Conservation (phyloP, 2,888 invertebrate species). For the Lepeophtheirus nordmannii region DNA sequence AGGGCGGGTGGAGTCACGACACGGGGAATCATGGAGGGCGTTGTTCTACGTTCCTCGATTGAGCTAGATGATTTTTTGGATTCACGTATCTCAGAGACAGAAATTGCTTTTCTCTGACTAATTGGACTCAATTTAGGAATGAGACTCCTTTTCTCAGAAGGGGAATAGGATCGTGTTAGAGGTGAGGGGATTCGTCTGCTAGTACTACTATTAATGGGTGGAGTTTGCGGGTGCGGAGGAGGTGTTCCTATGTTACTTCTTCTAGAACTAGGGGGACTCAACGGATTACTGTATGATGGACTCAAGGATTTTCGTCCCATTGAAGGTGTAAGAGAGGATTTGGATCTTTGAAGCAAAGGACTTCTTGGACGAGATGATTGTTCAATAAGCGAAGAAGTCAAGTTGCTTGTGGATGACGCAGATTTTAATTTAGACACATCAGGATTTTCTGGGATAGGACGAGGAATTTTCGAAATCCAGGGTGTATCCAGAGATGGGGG, state of each 20-base stretch:
- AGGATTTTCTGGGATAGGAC: constrained; percentile 21
- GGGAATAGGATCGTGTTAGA: constrained; percentile 20
- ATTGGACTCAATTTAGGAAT: constrained; percentile 20
- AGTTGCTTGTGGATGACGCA: constrained; percentile 20
- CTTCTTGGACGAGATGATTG: constrained; percentile 1
- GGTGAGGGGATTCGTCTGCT: constrained; percentile 19
- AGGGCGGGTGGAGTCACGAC: constrained; percentile 24
- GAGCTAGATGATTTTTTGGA: constrained; percentile 8
- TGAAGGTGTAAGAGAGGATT: constrained; percentile 19
- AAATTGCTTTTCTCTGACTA: neutral
- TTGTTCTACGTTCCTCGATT: neutral
- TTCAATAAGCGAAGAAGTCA: neutral
- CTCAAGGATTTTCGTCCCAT: constrained; percentile 15
- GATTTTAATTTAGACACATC: constrained; percentile 17
- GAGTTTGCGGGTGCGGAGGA: constrained; percentile 17
- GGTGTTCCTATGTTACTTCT: constrained; percentile 21
- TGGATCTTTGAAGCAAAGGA: constrained; percentile 19
- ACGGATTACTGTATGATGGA: neutral
- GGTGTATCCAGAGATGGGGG: constrained; percentile 17
- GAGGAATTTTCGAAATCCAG: constrained; percentile 21
- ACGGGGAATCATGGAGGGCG: constrained; percentile 18
- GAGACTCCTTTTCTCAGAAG: constrained; percentile 27
- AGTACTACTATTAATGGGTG: neutral
- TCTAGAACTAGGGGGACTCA: neutral
- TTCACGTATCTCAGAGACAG: neutral